A percentile compares a stretch with the other conserved stretches of the same genome.
These are phyloP conservation scores for Enteromius trimaculatus DNA, from an alignment of 2,797 vertebrate genomes.

Conservation along the genomic window DNA sequence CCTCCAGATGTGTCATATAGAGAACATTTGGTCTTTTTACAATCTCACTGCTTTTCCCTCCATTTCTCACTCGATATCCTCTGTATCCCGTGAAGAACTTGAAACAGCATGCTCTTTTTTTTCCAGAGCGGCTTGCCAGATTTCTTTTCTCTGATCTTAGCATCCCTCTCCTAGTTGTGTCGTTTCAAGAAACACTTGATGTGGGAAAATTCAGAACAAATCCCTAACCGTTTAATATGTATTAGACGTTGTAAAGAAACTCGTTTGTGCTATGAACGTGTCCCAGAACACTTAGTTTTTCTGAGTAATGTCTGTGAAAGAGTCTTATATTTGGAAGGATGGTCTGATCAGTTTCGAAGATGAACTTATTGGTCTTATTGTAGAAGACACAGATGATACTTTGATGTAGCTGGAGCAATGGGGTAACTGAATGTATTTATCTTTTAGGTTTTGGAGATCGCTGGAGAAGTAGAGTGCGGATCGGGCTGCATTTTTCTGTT, in stretches of 20 bases:
- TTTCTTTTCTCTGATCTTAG: constrained; percentile 49
- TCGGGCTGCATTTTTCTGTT: too few species aligned
- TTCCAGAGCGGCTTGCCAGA: constrained; percentile 58
- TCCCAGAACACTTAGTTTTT: neutral
- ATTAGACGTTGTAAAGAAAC: neutral
- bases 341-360: neutral
- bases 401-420: too few species aligned
- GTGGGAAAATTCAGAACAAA: constrained; percentile 19
- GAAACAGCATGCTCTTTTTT: constrained; percentile 52
- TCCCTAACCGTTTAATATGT: constrained; percentile 3
- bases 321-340: neutral
- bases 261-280: neutral
- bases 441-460: too few species aligned
- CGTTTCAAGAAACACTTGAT: constrained; percentile 26
- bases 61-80: constrained; percentile 57
- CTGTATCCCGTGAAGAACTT: constrained; percentile 60
- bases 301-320: neutral
- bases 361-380: too few species aligned
- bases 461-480: too few species aligned
- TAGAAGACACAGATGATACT: too few species aligned
- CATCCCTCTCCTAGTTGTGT: constrained; percentile 38
- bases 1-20: constrained; percentile 63
- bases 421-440: too few species aligned
- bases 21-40: constrained; percentile 63
- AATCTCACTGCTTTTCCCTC: constrained; percentile 53